Evolutionary conservation across 2,888 invertebrate species (phyloP).

Genomic region (Pycnomerus fuliginosus): DNA sequence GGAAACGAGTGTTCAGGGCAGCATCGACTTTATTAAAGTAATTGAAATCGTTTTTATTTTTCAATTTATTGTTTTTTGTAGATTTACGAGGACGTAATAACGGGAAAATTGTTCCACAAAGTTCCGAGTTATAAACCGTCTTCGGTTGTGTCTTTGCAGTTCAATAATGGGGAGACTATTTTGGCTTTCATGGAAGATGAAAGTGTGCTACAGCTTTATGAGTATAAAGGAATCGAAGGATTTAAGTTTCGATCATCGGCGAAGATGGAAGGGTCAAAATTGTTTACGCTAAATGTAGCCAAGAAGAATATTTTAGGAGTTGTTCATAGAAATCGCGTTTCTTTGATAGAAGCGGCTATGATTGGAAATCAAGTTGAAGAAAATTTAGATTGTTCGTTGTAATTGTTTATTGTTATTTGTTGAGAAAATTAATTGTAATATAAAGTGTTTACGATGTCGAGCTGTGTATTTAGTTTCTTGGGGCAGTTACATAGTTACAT

Average conservation of each 20-base stretch:
- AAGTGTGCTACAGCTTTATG: constrained; percentile 50
- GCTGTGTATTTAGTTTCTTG: too few species aligned
- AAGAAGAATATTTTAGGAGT: constrained; percentile 46
- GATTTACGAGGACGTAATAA: constrained; percentile 53
- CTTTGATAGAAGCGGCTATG: constrained; percentile 52
- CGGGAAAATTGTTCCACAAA: constrained; percentile 56
- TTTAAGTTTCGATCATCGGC: constrained; percentile 49
- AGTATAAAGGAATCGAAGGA: constrained; percentile 55
- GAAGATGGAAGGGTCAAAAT: constrained; percentile 43
- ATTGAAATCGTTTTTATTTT: background rate
- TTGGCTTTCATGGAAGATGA: constrained; percentile 54
- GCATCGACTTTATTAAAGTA: constrained; percentile 50
- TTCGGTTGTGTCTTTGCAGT: constrained; percentile 51
- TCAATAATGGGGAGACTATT: constrained; percentile 54
- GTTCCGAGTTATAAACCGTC: constrained; percentile 55
- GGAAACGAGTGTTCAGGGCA: constrained; percentile 42
- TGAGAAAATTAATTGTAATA: constrained; percentile 1
- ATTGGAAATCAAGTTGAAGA: constrained; percentile 49
- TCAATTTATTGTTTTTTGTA: constrained; percentile 32
- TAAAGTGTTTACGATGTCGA: too few species aligned
- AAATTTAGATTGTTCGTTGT: constrained; percentile 38
- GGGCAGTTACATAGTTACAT: too few species aligned
- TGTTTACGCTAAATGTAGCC: constrained; percentile 46
- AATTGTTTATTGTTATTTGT: constrained; percentile 6
- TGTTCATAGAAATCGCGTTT: constrained; percentile 46